These are phyloP conservation scores for Peromyscus eremicus DNA, from an alignment of 2,797 vertebrate species.

Conservation along the genomic window DNA sequence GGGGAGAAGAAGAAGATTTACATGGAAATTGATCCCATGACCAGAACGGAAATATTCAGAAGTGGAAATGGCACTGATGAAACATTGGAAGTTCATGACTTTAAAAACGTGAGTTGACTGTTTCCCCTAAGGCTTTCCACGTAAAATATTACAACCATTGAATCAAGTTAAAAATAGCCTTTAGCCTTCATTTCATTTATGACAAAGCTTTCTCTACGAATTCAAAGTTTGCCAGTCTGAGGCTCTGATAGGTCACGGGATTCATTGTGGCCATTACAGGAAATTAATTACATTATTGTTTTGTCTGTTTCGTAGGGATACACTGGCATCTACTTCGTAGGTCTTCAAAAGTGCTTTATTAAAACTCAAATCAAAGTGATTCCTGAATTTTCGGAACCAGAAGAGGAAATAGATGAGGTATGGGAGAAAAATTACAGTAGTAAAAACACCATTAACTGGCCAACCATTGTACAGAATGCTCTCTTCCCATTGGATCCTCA, in stretches of 20 bases:
- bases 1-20: slow-evolving; percentile 93
- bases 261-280: slow-evolving; percentile 22
- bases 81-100: slow-evolving; percentile 97
- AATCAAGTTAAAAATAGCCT: slow-evolving; percentile 44
- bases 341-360: slow-evolving; percentile 98
- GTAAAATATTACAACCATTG: slow-evolving; percentile 57
- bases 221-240: slow-evolving; percentile 53
- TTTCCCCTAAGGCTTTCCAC: slow-evolving; percentile 24
- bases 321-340: slow-evolving; percentile 96
- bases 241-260: not conserved
- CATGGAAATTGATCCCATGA: slow-evolving; percentile 94
- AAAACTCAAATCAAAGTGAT: slow-evolving; percentile 95
- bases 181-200: slow-evolving; percentile 50
- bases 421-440: slow-evolving; percentile 64
- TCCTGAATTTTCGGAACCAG: slow-evolving; percentile 91
- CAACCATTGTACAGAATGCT: slow-evolving; percentile 9
- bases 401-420: slow-evolving; percentile 90
- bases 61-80: slow-evolving; percentile 94
- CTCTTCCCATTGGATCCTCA: slow-evolving; percentile 28
- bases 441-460: slow-evolving; percentile 14
- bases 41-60: slow-evolving; percentile 93
- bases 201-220: slow-evolving; percentile 57
- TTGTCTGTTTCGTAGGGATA: slow-evolving; percentile 92
- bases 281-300: slow-evolving; percentile 30
- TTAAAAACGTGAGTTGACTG: slow-evolving; percentile 93